Conservation (phyloP, 2,888 invertebrate genomes). For the Phyllotreta striolata region DNA sequence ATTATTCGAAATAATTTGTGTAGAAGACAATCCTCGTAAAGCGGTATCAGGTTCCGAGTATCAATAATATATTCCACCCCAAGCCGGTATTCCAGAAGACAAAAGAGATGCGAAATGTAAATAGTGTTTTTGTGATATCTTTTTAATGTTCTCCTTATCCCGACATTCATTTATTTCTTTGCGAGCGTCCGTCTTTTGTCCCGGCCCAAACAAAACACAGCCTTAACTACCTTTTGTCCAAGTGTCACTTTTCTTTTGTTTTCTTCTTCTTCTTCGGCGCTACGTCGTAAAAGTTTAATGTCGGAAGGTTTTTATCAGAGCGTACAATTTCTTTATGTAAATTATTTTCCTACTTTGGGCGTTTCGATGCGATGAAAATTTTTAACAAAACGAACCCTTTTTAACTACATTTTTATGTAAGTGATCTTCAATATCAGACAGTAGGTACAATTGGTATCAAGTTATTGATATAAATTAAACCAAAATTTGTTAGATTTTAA, state of each 20-base stretch:
- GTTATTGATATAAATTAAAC: no score
- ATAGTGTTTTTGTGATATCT: constrained; percentile 64
- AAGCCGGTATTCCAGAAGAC: constrained; percentile 52
- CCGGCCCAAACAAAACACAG: constrained; percentile 60
- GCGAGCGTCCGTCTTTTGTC: constrained; percentile 60
- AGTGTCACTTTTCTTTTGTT: constrained; percentile 63
- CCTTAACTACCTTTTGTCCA: constrained; percentile 63
- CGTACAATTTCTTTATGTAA: constrained; percentile 45
- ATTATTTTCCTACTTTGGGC: constrained; percentile 37
- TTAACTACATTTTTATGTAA: neutral
- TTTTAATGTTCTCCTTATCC: constrained; percentile 61
- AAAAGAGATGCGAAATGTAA: constrained; percentile 61
- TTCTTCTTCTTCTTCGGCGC: constrained; percentile 49
- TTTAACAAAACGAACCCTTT: neutral
- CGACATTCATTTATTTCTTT: constrained; percentile 62
- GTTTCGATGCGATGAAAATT: constrained; percentile 26
- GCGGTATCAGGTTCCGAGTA: constrained; percentile 37
- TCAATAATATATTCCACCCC: constrained; percentile 47
- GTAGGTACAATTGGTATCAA: no score
- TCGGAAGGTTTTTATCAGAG: constrained; percentile 54
- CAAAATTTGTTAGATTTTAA: no score
- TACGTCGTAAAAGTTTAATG: constrained; percentile 59
- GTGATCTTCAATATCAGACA: no score
- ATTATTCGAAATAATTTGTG: neutral
- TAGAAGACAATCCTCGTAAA: constrained; percentile 1